Conservation (phyloP, 2,888 invertebrate genomes). For the Koerneria pararmatus region DNA sequence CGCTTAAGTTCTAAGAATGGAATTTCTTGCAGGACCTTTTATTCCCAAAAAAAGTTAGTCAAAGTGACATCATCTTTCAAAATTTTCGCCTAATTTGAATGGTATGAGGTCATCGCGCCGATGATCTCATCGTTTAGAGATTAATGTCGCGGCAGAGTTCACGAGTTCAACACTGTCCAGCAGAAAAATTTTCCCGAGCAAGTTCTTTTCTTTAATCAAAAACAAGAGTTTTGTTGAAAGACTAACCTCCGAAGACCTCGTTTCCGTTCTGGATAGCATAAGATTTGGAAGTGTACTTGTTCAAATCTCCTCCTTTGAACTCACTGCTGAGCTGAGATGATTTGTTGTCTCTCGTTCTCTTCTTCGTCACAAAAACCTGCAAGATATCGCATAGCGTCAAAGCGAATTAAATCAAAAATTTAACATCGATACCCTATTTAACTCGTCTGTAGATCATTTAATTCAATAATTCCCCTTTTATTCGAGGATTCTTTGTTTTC, state of each 20-base stretch:
- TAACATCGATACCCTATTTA: constrained; percentile 7
- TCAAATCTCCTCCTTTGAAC: constrained; percentile 56
- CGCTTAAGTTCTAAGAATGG: too few relatives aligned
- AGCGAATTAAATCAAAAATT: constrained; percentile 30
- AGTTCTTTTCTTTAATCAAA: constrained; percentile 8
- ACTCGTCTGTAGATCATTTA: not conserved
- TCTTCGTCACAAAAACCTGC: constrained; percentile 59
- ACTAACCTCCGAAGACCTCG: constrained; percentile 56
- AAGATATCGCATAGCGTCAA: too few relatives aligned
- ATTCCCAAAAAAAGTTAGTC: too few relatives aligned
- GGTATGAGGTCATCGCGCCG: too few relatives aligned
- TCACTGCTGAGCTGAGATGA: constrained; percentile 48
- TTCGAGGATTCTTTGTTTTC: not conserved
- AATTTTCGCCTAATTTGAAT: too few relatives aligned
- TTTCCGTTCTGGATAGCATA: constrained; percentile 58
- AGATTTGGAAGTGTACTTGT: constrained; percentile 57
- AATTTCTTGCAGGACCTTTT: too few relatives aligned
- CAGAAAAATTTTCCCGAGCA: too few relatives aligned
- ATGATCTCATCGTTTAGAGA: too few relatives aligned
- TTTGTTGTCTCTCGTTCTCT: constrained; percentile 53
- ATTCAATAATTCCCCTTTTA: not conserved
- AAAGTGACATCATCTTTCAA: too few relatives aligned
- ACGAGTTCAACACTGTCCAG: too few relatives aligned
- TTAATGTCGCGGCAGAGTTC: too few relatives aligned
- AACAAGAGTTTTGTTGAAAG: constrained; percentile 17